Conservation (phyloP, 2,888 invertebrate species). For the Isotomurus palustris region DNA sequence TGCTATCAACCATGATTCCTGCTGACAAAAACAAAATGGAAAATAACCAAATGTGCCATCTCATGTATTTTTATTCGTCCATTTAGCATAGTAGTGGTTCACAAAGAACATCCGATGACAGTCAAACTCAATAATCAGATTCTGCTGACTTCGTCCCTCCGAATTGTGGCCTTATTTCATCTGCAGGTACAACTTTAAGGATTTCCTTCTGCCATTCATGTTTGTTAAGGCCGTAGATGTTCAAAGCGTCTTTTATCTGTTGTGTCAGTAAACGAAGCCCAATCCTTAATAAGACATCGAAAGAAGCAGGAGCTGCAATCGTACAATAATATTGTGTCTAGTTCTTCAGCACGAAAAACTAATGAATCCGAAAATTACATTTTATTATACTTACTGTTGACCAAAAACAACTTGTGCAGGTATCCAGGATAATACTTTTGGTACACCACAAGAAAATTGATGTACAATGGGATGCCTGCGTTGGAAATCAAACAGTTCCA, state of each 20-base stretch:
- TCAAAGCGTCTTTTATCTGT: background rate
- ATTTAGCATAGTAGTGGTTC: no score
- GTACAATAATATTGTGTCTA: background rate
- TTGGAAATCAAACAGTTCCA: no score
- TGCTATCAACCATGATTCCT: no score
- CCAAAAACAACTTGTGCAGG: background rate
- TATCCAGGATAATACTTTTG: background rate
- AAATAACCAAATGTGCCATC: no score
- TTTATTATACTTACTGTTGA: background rate
- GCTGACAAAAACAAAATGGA: no score
- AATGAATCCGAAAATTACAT: background rate
- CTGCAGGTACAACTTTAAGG: slow-evolving; percentile 1
- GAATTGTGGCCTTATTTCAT: slow-evolving; percentile 3
- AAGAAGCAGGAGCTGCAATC: slow-evolving; percentile 2
- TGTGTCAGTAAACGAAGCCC: no score
- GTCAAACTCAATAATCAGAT: no score
- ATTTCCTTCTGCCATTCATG: slow-evolving; percentile 1
- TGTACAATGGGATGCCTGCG: no score
- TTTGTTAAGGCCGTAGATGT: slow-evolving; percentile 2
- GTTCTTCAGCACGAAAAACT: background rate
- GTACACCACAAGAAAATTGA: background rate
- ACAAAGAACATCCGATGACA: no score
- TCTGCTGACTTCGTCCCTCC: slow-evolving; percentile 11
- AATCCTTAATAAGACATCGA: no score
- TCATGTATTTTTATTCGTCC: no score